Percentiles rank a stretch among this genome's conserved stretches.
phyloP scores from a whole-genome alignment of 1,140 invertebrate genomes.

The Drosophila pandora region DNA sequence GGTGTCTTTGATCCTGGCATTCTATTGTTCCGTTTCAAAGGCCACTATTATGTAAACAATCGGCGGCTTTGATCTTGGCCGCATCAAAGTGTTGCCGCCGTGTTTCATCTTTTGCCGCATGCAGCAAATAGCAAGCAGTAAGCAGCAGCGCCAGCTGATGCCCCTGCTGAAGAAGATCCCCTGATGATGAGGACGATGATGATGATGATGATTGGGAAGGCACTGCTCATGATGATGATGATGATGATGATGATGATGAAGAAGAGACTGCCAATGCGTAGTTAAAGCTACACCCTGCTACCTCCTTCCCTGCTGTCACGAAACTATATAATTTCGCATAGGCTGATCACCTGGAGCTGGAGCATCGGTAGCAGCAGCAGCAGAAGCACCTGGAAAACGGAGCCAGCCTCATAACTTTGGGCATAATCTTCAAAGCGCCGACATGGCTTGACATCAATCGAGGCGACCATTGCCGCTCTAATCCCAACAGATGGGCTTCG shows the following conservation, averaged over 20 bases:
- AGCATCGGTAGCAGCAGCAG: conserved; percentile 24
- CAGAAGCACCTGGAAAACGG: conserved; percentile 15
- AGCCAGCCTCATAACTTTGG: conserved; percentile 70
- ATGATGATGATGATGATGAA: conserved; percentile 51
- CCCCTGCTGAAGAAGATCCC: conserved; percentile 32
- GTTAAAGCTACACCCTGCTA: conserved; percentile 56
- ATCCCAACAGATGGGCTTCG: conserved; percentile 65
- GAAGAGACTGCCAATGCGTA: conserved; percentile 62
- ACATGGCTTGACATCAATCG: conserved; percentile 78
- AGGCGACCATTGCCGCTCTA: conserved; percentile 54
- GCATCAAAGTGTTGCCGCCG: conserved; percentile 83
- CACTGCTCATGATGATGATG: conserved; percentile 32
- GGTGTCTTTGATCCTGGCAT: conserved; percentile 83
- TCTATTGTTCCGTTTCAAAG: conserved; percentile 84
- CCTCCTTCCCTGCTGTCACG: conserved; percentile 26
- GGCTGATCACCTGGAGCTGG: conserved; percentile 61
- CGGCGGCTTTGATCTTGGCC: conserved; percentile 83
- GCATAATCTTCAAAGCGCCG: conserved; percentile 79
- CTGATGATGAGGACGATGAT: conserved; percentile 22
- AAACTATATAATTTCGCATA: conserved; percentile 79
- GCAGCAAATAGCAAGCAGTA: conserved; percentile 52
- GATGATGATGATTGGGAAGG: conserved; percentile 3
- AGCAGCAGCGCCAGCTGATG: conserved; percentile 52
- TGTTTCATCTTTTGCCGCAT: conserved; percentile 79
- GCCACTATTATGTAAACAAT: conserved; percentile 84